Evolutionary conservation across 1,140 invertebrate genomes (phyloP), one percentile per base, ranked within the genome.

Genomic region (Brachionus rubens): DNA sequence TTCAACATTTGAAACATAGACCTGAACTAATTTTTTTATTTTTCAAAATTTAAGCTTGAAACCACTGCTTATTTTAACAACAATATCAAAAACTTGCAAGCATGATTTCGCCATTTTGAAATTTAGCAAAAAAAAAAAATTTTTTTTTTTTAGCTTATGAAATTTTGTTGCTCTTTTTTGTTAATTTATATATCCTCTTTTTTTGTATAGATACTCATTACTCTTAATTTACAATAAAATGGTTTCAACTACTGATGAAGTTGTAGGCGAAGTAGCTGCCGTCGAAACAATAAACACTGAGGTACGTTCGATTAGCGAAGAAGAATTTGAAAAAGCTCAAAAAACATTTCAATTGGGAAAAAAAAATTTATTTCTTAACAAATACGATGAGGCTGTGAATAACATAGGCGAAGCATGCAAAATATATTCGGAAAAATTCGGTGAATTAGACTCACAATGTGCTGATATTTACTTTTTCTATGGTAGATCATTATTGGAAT

Each of bases 381-480:
- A 72, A 50, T 72, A 72, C 50, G 68, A 72, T 26, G 68, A 72
- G 41, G 46, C 68, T 3, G 68, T 54, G 1, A 72, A 50, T 36
- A 72, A 72, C 46, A 50, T 72, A 26, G 68, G 68, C 6, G 68
- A 72, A 14, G 68, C 68, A 7, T 72, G 68, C 28, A 72, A 72
- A 88, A 87, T 1, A 83, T 87, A 9, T 36, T 72, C 68, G 16
- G 30, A 33, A 19, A 86, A 90, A 76, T 89, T 90, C 85, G 91
- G 92, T 1, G 91, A 92, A 65, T 87, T 88, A 10, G 89, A 88
- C 0, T 88, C 90, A 78, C 90, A 93, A 81, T 90, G 90, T 82
- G 92, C 88, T 12, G 92, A 93, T 59, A 90, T 90, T 10, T 94
- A 94, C 83, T 89, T 91, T 77, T 86, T 87, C 54, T 91, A 90